Base-by-base conservation (phyloP, 2,113 vertebrate genomes). In the Phaethornis superciliosus region DNA sequence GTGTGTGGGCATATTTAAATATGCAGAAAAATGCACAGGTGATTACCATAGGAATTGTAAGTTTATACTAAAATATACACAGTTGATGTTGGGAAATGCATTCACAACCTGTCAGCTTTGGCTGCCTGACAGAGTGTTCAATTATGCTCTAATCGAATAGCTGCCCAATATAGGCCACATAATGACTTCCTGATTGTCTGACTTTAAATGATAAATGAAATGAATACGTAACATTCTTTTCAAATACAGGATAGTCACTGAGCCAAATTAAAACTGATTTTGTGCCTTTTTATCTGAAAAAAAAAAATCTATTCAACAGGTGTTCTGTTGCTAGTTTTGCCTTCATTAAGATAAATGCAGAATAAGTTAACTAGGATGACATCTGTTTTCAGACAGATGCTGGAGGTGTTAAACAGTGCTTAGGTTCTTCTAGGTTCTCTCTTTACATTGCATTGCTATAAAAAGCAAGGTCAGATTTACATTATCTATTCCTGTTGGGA, bases 111-210 rank as follows among this genome's bases (percentile, higher is more conserved):
- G 97, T 98, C 97, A 98, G 97, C 95, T 95, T 96, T 98, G 98
- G 97, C 97, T 97, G 96, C 97, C 96, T 97, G 97, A 98, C 97
- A 96, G 97, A 98, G 98, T 98, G 98, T 98, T 99, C 99, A 99
- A 99, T 99, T 99, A 99, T 94, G 96, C 98, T 98, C 97, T 98
- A 98, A 99, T 99, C 98, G 98, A 99, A 98, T 98, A 98, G 98
- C 98, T 99, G 98, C 98, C 98, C 98, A 98, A 98, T 99, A 98
- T 98, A 98, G 98, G 98, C 98, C 98, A 98, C 98, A 98, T 99
- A 99, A 99, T 99, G 99, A 99, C 99, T 99, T 99, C 98, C 98
- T 99, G 99, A 99, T 99, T 99, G 99, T 99, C 98, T 99, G 99
- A 98, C 98, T 99, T 99, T 98, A 99, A 98, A 98, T 99, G 99